Evolutionary conservation across 2,797 vertebrate genomes (phyloP), one percentile per base, ranked within the genome.

Genomic region (Gallinago stenura): DNA sequence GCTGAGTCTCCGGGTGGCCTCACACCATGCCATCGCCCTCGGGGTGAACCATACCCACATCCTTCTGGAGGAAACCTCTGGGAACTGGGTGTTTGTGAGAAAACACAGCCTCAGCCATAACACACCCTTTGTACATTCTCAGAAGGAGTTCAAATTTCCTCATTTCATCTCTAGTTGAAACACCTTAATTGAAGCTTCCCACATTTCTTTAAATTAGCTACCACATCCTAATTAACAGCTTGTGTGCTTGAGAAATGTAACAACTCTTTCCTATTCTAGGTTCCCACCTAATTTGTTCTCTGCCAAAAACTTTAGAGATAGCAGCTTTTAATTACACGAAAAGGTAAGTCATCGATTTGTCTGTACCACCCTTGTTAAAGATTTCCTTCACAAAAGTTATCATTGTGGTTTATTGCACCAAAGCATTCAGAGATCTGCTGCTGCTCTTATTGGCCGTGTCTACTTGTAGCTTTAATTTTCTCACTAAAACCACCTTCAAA

Each of bases 201-300:
- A 65, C 58, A 17, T 90, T 78, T 70, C 16, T 19, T 78, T 91
- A 66, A 83, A 91, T 91, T 94, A 89, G 56, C 51, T 96, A 92
- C 73, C 92, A 66, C 69, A 58, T 93, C 96, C 96, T 97, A 97
- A 97, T 97, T 97, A 98, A 95, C 94, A 93, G 91, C 95, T 96
- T 88, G 87, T 56, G 85, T 92, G 88, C 92, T 95, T 95, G 93
- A 98, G 97, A 96, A 97, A 96, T 57, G 87, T 90, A 93, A 94
- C 62, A 77, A 60, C 65, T 94, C 77, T 62, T 96, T 92, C 94
- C 91, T 95, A 53, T 89, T 79, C 64, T 37, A 73, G 58, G 80
- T 95, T 90, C 89, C 96, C 93, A 80, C 90, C 96, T 97, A 94
- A 97, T 98, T 97, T 94, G 89, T 95, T 93, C 83, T 77, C 70